A percentile compares a stretch with the other conserved stretches of the same genome.
Evolutionary conservation across 2,888 invertebrate genomes (phyloP).

Genomic region (Drosophila quinaria): DNA sequence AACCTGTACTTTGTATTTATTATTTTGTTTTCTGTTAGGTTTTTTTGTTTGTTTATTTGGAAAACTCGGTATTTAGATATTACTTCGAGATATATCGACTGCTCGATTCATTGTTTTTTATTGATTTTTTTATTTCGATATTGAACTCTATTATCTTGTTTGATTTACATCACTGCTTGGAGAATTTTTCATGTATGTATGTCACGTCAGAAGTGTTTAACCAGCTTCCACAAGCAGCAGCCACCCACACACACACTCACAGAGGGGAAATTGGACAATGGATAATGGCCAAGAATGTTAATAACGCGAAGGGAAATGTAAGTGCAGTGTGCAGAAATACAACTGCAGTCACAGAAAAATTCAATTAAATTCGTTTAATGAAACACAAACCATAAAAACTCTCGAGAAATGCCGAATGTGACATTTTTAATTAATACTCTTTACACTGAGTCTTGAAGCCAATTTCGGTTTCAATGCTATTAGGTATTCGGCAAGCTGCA

Average conservation of each 20-base stretch:
- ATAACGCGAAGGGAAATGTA: constrained; percentile 33
- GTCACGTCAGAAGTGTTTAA: constrained; percentile 35
- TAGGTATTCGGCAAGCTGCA: constrained; percentile 27
- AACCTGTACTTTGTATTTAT: no score
- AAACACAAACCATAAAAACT: constrained; percentile 12
- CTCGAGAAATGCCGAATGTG: constrained; percentile 3
- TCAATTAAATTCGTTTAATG: constrained; percentile 39
- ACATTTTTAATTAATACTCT: constrained; percentile 2
- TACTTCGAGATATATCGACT: no score
- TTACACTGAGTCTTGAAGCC: constrained; percentile 9
- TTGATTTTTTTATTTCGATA: no score
- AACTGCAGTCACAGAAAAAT: constrained; percentile 21
- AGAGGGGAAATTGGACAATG: background rate
- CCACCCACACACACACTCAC: background rate
- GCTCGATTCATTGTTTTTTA: no score
- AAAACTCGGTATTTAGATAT: no score
- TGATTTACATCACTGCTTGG: background rate
- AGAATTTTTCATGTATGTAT: constrained; percentile 56
- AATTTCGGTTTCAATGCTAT: constrained; percentile 25
- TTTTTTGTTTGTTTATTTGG: no score
- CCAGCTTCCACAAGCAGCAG: constrained; percentile 6
- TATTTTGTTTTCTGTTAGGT: no score
- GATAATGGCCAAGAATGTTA: constrained; percentile 53
- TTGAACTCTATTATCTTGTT: no score
- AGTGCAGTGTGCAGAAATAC: constrained; percentile 15